Evolutionary conservation across 2,888 invertebrate genomes (phyloP).

Genomic region (Phrixothrix hirtus): DNA sequence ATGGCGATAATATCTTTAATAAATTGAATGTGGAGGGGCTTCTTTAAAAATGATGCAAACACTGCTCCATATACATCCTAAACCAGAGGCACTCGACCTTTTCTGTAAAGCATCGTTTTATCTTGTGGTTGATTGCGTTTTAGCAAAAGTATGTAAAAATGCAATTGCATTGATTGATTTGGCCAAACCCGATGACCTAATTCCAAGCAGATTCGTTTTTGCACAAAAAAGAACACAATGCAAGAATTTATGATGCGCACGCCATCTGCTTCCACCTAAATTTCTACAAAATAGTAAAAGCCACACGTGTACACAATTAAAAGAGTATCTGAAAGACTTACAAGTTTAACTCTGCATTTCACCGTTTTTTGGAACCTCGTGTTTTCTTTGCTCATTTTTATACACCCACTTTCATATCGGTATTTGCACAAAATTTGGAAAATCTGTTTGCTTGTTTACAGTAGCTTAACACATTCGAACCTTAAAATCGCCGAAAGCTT

Average conservation of each 20-base stretch:
- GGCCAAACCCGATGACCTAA: slow-evolving; percentile 3
- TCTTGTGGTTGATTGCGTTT: too few species aligned
- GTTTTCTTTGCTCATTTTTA: slow-evolving; percentile 27
- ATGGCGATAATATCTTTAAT: too few species aligned
- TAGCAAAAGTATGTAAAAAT: too few species aligned
- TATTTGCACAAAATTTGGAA: slow-evolving; percentile 3
- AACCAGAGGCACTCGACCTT: too few species aligned
- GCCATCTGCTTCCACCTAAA: background rate
- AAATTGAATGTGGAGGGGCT: too few species aligned
- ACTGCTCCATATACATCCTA: too few species aligned
- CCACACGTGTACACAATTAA: slow-evolving; percentile 2
- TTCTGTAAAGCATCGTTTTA: too few species aligned
- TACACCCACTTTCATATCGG: background rate
- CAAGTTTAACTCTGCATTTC: slow-evolving; percentile 42
- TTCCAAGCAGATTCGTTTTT: too few species aligned
- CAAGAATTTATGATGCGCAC: too few species aligned
- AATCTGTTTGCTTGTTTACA: background rate
- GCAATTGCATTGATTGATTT: background rate
- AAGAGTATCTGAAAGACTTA: slow-evolving; percentile 34
- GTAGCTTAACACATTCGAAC: slow-evolving; percentile 8
- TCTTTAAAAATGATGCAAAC: too few species aligned
- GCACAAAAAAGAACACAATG: too few species aligned
- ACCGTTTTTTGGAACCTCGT: slow-evolving; percentile 37
- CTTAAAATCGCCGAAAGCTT: slow-evolving; percentile 11
- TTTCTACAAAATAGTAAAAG: background rate